phyloP scores from a whole-genome alignment of 2,113 vertebrate genomes.

The Xiphophorus hellerii region DNA sequence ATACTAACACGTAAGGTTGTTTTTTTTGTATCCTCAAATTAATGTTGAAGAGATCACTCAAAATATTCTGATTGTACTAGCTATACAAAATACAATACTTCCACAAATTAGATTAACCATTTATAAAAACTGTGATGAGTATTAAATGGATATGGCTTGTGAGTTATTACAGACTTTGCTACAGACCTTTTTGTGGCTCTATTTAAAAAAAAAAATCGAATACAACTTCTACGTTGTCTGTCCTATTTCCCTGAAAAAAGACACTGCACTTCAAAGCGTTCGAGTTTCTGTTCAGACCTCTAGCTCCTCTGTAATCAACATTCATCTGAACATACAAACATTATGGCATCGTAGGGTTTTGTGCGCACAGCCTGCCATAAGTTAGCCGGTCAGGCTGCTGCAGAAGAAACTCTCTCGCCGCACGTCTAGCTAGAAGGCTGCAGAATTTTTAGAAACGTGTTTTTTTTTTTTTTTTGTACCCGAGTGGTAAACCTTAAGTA shows the following conservation, averaged over 20 bases:
- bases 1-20: conserved; percentile 74
- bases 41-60: conserved; percentile 74
- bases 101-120: conserved; percentile 81
- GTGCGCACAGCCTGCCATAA: conserved; percentile 40
- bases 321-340: conserved; percentile 66
- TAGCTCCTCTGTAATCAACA: conserved; percentile 59
- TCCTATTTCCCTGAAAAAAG: conserved; percentile 81
- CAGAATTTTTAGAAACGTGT: conserved; percentile 49
- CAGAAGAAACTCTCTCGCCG: conserved; percentile 25
- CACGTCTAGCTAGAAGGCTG: conserved; percentile 54
- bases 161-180: conserved; percentile 84
- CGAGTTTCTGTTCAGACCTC: conserved; percentile 54
- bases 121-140: conserved; percentile 75
- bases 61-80: conserved; percentile 80
- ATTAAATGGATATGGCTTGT: conserved; percentile 81
- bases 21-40: conserved; percentile 73
- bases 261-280: conserved; percentile 69
- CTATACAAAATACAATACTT: conserved; percentile 81
- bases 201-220: conserved; percentile 72
- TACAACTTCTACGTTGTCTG: conserved; percentile 72
- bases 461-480: conserved; percentile 44
- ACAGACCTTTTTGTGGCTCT: conserved; percentile 80
- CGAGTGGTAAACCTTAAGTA: conserved; percentile 65
- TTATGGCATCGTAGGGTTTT: conserved; percentile 71
- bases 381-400: conserved; percentile 45